Percentiles rank a stretch among this genome's conserved stretches.
Evolutionary conservation across 2,113 vertebrate genomes (phyloP).

Genomic region (Eulacestoma nigropectus): DNA sequence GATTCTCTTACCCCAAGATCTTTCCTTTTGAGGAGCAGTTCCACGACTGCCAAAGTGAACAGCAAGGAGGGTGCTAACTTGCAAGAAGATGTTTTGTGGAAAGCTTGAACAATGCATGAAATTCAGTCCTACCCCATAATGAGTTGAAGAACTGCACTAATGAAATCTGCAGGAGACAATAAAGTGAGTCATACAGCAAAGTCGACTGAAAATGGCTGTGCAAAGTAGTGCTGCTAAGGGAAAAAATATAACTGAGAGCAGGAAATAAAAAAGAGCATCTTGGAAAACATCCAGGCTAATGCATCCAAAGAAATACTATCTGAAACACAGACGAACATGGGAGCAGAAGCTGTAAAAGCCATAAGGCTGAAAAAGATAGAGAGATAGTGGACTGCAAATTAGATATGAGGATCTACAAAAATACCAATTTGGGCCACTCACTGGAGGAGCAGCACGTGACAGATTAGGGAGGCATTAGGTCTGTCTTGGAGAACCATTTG

Average conservation of each 20-base stretch:
- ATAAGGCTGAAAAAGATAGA: constrained; percentile 39
- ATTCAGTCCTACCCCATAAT: constrained; percentile 23
- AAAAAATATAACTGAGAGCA: background rate
- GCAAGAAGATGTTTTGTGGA: constrained; percentile 28
- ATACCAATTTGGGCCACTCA: background rate
- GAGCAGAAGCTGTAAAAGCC: constrained; percentile 53
- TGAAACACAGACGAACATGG: constrained; percentile 3
- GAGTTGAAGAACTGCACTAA: constrained; percentile 37
- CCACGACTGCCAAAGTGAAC: background rate
- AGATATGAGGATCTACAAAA: constrained; percentile 36
- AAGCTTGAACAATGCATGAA: constrained; percentile 34
- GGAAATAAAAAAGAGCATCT: constrained; percentile 51
- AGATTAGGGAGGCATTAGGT: constrained; percentile 17
- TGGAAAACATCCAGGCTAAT: constrained; percentile 60
- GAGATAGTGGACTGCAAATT: constrained; percentile 56
- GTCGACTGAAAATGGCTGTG: background rate
- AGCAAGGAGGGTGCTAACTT: background rate
- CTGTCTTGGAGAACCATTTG: background rate
- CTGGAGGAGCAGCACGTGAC: background rate
- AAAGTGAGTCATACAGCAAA: constrained; percentile 48
- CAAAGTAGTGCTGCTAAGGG: background rate
- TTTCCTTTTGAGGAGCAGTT: background rate
- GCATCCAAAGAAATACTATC: constrained; percentile 48
- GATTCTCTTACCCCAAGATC: background rate
- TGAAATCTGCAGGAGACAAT: constrained; percentile 65